These are phyloP conservation scores for Agelastica alni DNA, from an alignment of 2,888 invertebrate genomes.

Conservation along the genomic window DNA sequence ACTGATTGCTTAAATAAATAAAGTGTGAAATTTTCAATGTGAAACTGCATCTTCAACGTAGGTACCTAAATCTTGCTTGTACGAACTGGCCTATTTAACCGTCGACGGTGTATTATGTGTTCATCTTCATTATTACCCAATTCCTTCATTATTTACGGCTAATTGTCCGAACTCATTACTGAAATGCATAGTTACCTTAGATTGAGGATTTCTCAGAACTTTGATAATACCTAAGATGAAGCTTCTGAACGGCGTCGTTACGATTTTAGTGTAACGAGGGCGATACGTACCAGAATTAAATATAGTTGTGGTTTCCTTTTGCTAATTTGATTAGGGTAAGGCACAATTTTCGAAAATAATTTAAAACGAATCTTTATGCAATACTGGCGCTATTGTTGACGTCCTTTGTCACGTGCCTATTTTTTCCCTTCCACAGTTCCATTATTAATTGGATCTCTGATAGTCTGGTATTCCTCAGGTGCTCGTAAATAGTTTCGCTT, in stretches of 20 bases:
- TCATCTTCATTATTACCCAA: conserved; percentile 42
- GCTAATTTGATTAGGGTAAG: neutral
- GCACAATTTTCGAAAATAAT: no score
- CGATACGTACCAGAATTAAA: neutral
- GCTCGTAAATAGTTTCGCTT: no score
- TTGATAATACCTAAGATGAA: neutral
- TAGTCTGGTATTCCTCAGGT: no score
- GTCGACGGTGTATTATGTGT: conserved; percentile 21
- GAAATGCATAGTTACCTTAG: neutral
- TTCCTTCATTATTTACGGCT: conserved; percentile 43
- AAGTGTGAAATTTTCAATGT: no score
- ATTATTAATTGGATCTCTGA: no score
- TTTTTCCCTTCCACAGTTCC: no score
- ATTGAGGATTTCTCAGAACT: conserved; percentile 1
- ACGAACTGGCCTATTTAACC: neutral
- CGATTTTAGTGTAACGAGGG: neutral
- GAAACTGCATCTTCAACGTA: no score
- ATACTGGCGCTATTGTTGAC: no score
- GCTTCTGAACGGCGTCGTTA: neutral
- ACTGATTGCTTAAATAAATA: no score
- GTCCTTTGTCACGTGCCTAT: no score
- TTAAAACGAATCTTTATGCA: no score
- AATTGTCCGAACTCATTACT: conserved; percentile 34
- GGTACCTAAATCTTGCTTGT: no score
- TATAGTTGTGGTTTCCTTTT: neutral